Conservation (phyloP, 2,113 vertebrate species). For the Hippocampus abdominalis region DNA sequence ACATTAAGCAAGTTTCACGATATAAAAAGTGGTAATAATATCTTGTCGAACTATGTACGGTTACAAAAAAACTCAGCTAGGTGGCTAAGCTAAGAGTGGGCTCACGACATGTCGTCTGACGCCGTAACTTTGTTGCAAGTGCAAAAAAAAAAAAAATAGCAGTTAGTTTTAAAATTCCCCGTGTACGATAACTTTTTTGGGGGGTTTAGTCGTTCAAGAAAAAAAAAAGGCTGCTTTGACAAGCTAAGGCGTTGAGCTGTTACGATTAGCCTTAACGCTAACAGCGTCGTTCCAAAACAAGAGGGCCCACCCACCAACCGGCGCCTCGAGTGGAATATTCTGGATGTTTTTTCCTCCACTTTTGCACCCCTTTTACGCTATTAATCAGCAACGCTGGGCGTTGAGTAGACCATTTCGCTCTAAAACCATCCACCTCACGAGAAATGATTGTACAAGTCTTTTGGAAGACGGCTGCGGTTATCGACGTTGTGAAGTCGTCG, state of each 20-base stretch:
- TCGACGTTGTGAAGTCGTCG: neutral
- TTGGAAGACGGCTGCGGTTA: neutral
- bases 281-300: constrained; percentile 41
- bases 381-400: neutral
- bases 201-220: neutral
- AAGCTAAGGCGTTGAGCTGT: neutral
- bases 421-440: too few relatives aligned
- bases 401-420: neutral
- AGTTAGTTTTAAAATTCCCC: neutral
- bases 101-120: constrained; percentile 13
- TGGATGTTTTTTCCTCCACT: neutral
- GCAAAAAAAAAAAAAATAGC: constrained; percentile 3
- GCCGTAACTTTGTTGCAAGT: constrained; percentile 14
- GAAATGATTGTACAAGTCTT: neutral
- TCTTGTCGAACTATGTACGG: neutral
- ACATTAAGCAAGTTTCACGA: neutral
- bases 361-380: neutral
- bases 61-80: neutral
- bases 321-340: constrained; percentile 6
- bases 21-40: neutral
- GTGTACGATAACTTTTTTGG: neutral
- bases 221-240: neutral
- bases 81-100: constrained; percentile 14
- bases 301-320: constrained; percentile 41
- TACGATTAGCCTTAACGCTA: constrained; percentile 27